Conservation (phyloP, 2,888 invertebrate species). For the Cephus nigrinus region DNA sequence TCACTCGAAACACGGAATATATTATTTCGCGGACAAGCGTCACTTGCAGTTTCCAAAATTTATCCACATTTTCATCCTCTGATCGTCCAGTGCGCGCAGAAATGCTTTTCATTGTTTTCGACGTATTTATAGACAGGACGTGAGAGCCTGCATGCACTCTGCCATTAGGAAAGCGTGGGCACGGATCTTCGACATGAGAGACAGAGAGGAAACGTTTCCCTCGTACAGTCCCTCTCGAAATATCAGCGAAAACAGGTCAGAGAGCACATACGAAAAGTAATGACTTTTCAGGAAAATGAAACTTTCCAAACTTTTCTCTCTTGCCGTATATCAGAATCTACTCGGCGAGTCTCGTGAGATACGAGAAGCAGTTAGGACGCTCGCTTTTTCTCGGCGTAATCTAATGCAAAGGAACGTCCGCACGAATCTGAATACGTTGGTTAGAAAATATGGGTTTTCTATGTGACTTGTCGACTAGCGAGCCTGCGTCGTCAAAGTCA, state of each 20-base stretch:
- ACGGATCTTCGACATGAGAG: not conserved
- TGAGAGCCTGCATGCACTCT: not conserved
- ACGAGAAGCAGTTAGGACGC: not conserved
- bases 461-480: not conserved
- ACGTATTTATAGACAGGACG: not conserved
- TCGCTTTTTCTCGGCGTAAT: not conserved
- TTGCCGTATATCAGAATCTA: not conserved
- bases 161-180: not conserved
- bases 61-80: not conserved
- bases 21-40: not conserved
- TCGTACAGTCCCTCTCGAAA: not conserved
- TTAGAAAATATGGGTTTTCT: not conserved
- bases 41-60: not conserved
- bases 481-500: not conserved
- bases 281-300: not conserved
- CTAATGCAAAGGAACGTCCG: not conserved
- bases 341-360: not conserved
- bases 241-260: not conserved
- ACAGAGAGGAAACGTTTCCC: not conserved
- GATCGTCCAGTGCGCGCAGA: too few species aligned
- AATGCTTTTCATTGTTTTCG: not conserved
- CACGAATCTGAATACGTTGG: not conserved
- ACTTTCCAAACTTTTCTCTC: not conserved
- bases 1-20: not conserved
- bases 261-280: not conserved